Percentiles rank a stretch among this genome's conserved stretches.
Evolutionary conservation across 64 coral and sea anemone species (phyloP).

Genomic region (Stichodactyla mertensii): DNA sequence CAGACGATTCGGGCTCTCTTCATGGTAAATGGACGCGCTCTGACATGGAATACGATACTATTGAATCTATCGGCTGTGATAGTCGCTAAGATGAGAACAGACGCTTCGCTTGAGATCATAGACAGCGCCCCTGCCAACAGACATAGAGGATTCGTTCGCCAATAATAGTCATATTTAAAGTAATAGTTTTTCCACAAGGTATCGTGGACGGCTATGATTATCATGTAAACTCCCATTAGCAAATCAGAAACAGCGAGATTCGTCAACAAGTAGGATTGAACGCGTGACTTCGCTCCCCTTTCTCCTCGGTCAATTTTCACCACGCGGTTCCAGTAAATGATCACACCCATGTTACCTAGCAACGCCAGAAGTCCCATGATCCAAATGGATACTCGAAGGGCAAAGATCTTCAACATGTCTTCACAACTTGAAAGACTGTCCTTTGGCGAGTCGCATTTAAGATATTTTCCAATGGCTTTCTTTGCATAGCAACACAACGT

Average conservation of each 20-base stretch:
- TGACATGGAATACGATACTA: conserved; percentile 28
- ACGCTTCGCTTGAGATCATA: conserved; percentile 22
- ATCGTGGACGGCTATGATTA: conserved; percentile 18
- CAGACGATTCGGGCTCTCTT: neutral
- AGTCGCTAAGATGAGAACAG: conserved; percentile 14
- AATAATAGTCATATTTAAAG: conserved; percentile 9
- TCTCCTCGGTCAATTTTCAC: conserved; percentile 13
- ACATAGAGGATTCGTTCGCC: neutral
- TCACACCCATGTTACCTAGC: conserved; percentile 22
- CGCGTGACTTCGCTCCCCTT: neutral
- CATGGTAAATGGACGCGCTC: neutral
- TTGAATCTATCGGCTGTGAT: conserved; percentile 33
- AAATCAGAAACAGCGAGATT: conserved; percentile 35
- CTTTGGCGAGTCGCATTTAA: neutral
- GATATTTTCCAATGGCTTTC: neutral
- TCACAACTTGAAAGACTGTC: conserved; percentile 35
- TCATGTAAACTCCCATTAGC: conserved; percentile 26
- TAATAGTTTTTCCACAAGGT: neutral
- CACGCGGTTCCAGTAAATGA: conserved; percentile 8
- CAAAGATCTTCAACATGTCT: conserved; percentile 24
- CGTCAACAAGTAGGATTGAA: conserved; percentile 23
- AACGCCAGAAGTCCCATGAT: conserved; percentile 24
- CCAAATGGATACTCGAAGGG: conserved; percentile 23
- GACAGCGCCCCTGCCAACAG: conserved; percentile 11
- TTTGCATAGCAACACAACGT: conserved; percentile 33